Percentiles rank a stretch among this genome's conserved stretches.
phyloP scores from a whole-genome alignment of 2,797 vertebrate genomes.

The Hoplostethus mediterraneus region DNA sequence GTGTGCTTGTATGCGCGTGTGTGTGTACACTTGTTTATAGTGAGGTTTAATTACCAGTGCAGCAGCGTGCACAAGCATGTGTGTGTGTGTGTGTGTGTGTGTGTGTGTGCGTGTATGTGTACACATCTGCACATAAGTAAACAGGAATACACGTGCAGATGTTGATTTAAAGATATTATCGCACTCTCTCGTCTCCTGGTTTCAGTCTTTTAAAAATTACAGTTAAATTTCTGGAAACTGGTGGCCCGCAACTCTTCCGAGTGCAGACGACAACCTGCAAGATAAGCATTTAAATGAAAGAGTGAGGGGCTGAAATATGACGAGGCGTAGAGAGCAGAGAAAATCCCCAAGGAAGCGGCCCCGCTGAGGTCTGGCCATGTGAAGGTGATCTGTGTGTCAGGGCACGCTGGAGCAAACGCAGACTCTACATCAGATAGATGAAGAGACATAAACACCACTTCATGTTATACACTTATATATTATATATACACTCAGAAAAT shows the following conservation, averaged over 20 bases:
- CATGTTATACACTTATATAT: neutral
- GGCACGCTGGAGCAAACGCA: slow-evolving; percentile 13
- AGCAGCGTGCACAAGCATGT: slow-evolving; percentile 20
- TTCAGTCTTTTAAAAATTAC: slow-evolving; percentile 30
- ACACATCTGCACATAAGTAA: slow-evolving; percentile 58
- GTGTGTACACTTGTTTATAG: slow-evolving; percentile 48
- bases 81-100: slow-evolving; percentile 3
- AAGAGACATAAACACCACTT: slow-evolving; percentile 17
- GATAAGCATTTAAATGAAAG: neutral
- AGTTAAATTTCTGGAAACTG: neutral
- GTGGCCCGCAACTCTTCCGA: neutral
- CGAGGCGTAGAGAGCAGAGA: slow-evolving; percentile 9
- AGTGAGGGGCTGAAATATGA: slow-evolving; percentile 4
- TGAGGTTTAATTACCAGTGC: slow-evolving; percentile 66
- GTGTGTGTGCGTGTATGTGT: slow-evolving; percentile 21
- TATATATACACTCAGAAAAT: slow-evolving; percentile 9
- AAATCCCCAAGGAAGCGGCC: neutral
- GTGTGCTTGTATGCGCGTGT: slow-evolving; percentile 29
- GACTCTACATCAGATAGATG: slow-evolving; percentile 32
- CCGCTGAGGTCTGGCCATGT: neutral
- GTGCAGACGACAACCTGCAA: neutral
- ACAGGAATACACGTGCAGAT: slow-evolving; percentile 63
- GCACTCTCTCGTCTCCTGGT: slow-evolving; percentile 32
- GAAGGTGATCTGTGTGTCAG: slow-evolving; percentile 3
- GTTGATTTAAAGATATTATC: slow-evolving; percentile 52